Conservation (phyloP, 2,797 vertebrate species). For the Parambassis ranga region DNA sequence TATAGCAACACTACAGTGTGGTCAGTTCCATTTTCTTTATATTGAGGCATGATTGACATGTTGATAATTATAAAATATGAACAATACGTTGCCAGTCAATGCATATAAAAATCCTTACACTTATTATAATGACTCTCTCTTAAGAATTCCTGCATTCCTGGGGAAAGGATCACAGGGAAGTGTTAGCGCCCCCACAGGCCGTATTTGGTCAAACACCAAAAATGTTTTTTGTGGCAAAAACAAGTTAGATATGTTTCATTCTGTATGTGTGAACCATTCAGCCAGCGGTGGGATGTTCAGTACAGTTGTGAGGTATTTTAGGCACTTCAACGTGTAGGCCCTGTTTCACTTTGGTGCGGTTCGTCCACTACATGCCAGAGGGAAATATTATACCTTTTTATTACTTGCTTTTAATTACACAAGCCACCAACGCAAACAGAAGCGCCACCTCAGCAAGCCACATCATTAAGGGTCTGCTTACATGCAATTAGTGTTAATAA, state of each 20-base stretch:
- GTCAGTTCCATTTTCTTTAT: too few relatives aligned
- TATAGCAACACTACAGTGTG: too few relatives aligned
- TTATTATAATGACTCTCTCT: too few relatives aligned
- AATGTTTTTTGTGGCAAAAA: neutral
- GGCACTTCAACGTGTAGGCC: neutral
- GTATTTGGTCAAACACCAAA: neutral
- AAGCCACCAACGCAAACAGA: neutral
- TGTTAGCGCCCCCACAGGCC: slow-evolving; percentile 57
- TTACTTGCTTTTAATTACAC: neutral
- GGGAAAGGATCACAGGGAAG: neutral
- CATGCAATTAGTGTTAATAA: neutral
- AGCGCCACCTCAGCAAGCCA: neutral
- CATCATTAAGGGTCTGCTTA: neutral
- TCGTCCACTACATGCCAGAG: neutral
- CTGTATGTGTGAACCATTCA: neutral
- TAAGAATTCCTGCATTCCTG: too few relatives aligned
- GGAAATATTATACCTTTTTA: neutral
- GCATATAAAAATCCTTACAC: too few relatives aligned
- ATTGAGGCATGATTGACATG: too few relatives aligned
- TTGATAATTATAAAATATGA: too few relatives aligned
- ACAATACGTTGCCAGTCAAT: too few relatives aligned
- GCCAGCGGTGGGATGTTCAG: neutral
- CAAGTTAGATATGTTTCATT: neutral
- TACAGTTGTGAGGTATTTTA: neutral
- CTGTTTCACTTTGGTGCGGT: neutral